Percentiles rank a stretch among this genome's conserved stretches.
Conservation (phyloP, 2,888 invertebrate species). For the Pasiphila rectangulata region DNA sequence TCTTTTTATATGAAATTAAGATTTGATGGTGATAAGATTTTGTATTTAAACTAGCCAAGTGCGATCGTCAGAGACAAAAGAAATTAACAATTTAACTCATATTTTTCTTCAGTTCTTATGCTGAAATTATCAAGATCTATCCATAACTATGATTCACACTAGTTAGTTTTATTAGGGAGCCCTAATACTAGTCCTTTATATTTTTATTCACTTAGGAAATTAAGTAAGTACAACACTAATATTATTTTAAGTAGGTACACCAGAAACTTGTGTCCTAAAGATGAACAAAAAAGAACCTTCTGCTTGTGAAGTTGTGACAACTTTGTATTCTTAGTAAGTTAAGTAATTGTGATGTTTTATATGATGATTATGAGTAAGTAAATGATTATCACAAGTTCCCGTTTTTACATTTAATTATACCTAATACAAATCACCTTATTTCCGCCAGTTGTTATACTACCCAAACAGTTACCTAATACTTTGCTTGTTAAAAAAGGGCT, state of each 20-base stretch:
- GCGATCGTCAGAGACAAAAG: no score
- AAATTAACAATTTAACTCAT: no score
- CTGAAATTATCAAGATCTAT: no score
- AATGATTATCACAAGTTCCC: conserved; percentile 9
- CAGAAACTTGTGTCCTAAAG: no score
- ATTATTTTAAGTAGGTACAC: conserved; percentile 5
- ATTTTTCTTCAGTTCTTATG: no score
- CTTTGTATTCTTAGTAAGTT: conserved; percentile 20
- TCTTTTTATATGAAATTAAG: background rate
- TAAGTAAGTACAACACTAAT: conserved; percentile 2
- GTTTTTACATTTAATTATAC: conserved; percentile 3
- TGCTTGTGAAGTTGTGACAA: no score
- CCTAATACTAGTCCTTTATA: background rate
- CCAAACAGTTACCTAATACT: no score
- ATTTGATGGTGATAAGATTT: background rate
- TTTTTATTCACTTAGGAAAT: background rate
- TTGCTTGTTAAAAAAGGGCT: no score
- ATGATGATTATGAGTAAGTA: conserved; percentile 18
- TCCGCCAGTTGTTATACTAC: no score
- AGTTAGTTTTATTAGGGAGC: background rate
- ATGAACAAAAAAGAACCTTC: no score
- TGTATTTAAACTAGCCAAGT: background rate
- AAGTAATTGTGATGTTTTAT: conserved; percentile 24
- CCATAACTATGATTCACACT: no score
- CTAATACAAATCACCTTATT: no score